These are phyloP conservation scores for Drosophila tanythrix DNA, from an alignment of 2,888 invertebrate genomes.

Conservation along the genomic window DNA sequence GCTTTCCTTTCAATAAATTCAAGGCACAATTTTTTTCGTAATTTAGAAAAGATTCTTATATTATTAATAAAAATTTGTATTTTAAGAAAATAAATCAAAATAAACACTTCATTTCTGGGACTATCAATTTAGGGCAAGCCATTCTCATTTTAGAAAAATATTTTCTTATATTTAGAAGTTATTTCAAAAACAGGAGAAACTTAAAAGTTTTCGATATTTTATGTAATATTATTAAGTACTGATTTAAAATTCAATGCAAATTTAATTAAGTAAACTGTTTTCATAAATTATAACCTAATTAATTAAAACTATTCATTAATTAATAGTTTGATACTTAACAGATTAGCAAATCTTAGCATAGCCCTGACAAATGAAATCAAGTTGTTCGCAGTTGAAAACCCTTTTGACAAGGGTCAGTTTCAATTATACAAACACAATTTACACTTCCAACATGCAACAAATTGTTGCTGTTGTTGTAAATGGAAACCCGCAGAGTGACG, in stretches of 20 bases:
- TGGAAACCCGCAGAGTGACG: conserved; percentile 30
- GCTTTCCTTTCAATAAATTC: too few species aligned
- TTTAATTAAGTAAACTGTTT: background rate
- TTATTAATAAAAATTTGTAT: too few species aligned
- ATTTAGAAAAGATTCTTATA: too few species aligned
- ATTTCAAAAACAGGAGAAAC: background rate
- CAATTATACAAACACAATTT: background rate
- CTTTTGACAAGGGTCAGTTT: conserved; percentile 34
- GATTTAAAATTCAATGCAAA: background rate
- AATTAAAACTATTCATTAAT: background rate
- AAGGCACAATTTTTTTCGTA: too few species aligned
- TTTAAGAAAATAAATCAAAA: too few species aligned
- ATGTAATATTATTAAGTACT: background rate
- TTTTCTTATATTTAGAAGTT: background rate
- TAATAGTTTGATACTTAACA: background rate
- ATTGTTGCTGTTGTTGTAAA: conserved; percentile 5
- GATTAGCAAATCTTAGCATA: background rate
- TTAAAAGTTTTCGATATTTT: background rate
- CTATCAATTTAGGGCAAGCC: too few species aligned
- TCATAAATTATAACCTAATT: too few species aligned
- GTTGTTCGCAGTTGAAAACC: background rate
- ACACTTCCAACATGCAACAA: conserved; percentile 1
- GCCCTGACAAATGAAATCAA: background rate
- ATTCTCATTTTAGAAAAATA: too few species aligned
- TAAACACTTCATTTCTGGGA: too few species aligned